phyloP scores from a whole-genome alignment of 2,113 vertebrate genomes.

The Rhea pennata region DNA sequence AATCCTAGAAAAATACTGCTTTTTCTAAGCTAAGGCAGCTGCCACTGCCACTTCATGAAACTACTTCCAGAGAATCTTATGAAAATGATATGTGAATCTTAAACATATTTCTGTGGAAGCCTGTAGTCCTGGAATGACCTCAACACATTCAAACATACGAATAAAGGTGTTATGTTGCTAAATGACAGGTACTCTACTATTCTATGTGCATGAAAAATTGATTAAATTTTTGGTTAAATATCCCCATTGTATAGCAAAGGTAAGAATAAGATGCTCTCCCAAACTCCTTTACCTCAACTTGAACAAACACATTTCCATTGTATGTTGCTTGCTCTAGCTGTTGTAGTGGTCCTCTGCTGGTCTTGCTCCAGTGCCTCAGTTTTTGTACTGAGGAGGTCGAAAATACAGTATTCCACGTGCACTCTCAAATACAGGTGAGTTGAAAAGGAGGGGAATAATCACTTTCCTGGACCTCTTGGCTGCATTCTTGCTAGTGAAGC shows the following conservation, averaged over 20 bases:
- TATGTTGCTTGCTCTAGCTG: background rate
- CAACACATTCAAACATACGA: background rate
- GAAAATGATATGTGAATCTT: background rate
- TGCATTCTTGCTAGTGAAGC: background rate
- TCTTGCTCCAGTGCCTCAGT: background rate
- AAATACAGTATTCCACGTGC: background rate
- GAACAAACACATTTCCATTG: background rate
- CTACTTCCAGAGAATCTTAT: background rate
- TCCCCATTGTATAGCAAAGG: background rate
- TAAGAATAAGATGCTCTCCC: background rate
- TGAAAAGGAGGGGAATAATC: background rate
- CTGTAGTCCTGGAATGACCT: background rate
- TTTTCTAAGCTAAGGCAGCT: background rate
- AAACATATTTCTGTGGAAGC: background rate
- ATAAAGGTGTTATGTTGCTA: background rate
- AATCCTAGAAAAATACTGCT: background rate
- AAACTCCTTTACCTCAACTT: background rate
- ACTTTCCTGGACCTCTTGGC: fast-evolving
- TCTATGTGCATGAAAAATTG: background rate
- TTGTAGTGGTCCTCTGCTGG: background rate
- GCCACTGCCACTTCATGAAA: background rate
- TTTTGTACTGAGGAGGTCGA: background rate
- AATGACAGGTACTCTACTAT: background rate
- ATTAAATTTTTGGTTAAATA: background rate
- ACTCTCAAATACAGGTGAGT: background rate